Conservation (phyloP, 2,797 vertebrate species). For the Eurystomus glaucurus region DNA sequence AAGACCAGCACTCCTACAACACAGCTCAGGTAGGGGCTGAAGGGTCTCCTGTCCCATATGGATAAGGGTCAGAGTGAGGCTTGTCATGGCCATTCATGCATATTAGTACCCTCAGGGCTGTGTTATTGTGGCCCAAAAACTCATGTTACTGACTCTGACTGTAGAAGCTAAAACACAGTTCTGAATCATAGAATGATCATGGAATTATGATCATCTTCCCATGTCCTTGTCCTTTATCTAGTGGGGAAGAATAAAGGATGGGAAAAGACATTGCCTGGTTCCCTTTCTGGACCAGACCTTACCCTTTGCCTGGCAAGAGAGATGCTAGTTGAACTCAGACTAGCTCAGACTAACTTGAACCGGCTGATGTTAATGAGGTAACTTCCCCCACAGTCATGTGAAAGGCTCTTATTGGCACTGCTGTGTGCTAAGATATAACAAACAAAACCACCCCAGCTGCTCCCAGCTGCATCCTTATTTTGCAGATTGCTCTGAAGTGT, state of each 20-base stretch:
- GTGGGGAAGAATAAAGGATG: not conserved
- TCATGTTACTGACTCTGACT: accelerated
- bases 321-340: not conserved
- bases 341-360: not conserved
- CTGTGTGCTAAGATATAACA: not conserved
- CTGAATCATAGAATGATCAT: not conserved
- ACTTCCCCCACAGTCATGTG: not conserved
- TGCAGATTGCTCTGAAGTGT: not conserved
- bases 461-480: not conserved
- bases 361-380: not conserved
- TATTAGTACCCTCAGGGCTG: not conserved
- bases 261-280: not conserved
- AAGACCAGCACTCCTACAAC: not conserved
- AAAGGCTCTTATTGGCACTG: not conserved
- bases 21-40: not conserved
- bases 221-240: not conserved
- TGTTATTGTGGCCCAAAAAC: not conserved
- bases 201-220: not conserved
- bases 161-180: not conserved
- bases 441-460: not conserved
- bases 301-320: not conserved
- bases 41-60: accelerated
- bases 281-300: not conserved
- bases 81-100: not conserved
- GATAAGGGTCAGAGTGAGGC: not conserved